A percentile compares a stretch with the other conserved stretches of the same genome.
These are phyloP conservation scores for Piezodorus guildinii DNA, from an alignment of 1,140 invertebrate species.

Conservation along the genomic window DNA sequence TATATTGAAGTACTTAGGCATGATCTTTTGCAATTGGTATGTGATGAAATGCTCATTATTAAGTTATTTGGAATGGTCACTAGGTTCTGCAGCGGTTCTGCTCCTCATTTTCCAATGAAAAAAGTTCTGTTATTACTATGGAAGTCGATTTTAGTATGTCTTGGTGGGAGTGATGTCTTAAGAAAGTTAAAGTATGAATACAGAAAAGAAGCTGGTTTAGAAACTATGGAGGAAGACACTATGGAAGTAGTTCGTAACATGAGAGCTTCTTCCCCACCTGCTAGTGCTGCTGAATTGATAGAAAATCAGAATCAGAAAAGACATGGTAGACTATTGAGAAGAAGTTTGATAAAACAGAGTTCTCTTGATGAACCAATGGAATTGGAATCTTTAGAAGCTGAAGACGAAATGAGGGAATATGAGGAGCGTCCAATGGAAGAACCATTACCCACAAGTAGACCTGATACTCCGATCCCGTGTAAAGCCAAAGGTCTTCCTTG, in stretches of 20 bases:
- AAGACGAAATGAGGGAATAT: conserved; percentile 34
- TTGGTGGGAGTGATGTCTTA: conserved; percentile 78
- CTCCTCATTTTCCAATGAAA: conserved; percentile 95
- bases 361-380: conserved; percentile 75
- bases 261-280: conserved; percentile 88
- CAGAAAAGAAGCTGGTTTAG: conserved; percentile 55
- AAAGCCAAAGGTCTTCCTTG: conserved; percentile 68
- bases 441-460: conserved; percentile 38
- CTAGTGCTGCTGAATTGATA: conserved; percentile 80
- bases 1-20: conserved; percentile 62
- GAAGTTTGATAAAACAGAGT: conserved; percentile 83
- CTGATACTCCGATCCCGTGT: conserved; percentile 36
- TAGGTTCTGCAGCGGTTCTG: conserved; percentile 82
- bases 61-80: conserved; percentile 88
- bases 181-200: conserved; percentile 63
- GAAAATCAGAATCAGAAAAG: conserved; percentile 67
- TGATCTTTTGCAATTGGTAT: conserved; percentile 48
- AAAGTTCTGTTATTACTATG: conserved; percentile 91
- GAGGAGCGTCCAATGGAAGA: conserved; percentile 37
- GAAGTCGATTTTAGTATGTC: conserved; percentile 82
- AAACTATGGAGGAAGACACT: conserved; percentile 77
- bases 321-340: conserved; percentile 47
- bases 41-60: conserved; percentile 73
- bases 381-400: conserved; percentile 33
- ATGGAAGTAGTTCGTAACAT: conserved; percentile 84